Evolutionary conservation across 92 coral and sea anemone genomes (phyloP).

Genomic region (Muricea muricata): DNA sequence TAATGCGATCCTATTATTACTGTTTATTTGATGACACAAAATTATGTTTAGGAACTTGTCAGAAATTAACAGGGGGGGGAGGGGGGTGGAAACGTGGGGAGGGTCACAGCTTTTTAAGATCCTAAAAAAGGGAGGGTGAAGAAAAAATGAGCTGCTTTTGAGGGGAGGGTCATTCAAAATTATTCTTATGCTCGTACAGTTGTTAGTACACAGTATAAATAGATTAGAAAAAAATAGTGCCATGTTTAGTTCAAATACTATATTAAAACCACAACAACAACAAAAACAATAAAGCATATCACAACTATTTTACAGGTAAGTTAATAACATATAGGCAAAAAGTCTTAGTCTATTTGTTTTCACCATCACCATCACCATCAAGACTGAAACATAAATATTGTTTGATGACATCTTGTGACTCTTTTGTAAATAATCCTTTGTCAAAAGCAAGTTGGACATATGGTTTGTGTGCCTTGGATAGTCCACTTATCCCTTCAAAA

Average conservation of each 20-base stretch:
- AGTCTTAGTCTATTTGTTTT: too few relatives aligned
- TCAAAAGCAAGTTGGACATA: slow-evolving; percentile 60
- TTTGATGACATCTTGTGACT: slow-evolving; percentile 38
- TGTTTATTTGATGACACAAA: too few relatives aligned
- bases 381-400: slow-evolving; percentile 38
- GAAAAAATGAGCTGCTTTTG: background rate
- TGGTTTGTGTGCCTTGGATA: slow-evolving; percentile 49
- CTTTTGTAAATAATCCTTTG: slow-evolving; percentile 42
- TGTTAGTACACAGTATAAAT: background rate
- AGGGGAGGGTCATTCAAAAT: background rate
- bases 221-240: background rate
- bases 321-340: too few relatives aligned
- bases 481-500: slow-evolving; percentile 41
- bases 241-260: background rate
- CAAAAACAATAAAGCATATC: too few relatives aligned
- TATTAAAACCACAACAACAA: too few relatives aligned
- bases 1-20: too few relatives aligned
- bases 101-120: slow-evolving; percentile 35
- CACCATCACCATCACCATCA: too few relatives aligned
- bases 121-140: slow-evolving; percentile 36
- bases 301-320: too few relatives aligned
- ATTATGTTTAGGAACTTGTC: too few relatives aligned
- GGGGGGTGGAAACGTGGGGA: background rate
- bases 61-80: background rate
- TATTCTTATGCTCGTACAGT: background rate